These are phyloP conservation scores for Agonopterix subpropinquella DNA, from an alignment of 2,888 invertebrate species.

Conservation along the genomic window DNA sequence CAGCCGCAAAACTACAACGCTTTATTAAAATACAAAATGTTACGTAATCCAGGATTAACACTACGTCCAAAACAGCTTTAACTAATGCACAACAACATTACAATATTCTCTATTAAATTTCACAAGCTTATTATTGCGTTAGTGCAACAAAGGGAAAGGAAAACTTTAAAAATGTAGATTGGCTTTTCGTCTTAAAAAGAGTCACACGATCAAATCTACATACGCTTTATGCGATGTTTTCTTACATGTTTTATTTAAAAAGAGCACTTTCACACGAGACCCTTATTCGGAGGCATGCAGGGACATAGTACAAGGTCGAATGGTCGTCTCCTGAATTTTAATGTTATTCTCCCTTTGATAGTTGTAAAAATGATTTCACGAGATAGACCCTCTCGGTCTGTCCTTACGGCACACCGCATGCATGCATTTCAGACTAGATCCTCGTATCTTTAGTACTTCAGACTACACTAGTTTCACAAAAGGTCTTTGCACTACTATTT, in stretches of 20 bases:
- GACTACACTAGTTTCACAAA: slow-evolving; percentile 18
- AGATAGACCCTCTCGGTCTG: slow-evolving; percentile 27
- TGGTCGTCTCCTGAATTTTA: slow-evolving; percentile 65
- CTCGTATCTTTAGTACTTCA: slow-evolving; percentile 23
- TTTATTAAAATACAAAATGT: too few relatives aligned
- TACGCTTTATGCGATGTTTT: slow-evolving; percentile 35
- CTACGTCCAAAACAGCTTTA: too few relatives aligned
- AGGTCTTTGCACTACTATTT: slow-evolving; percentile 27
- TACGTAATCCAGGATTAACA: too few relatives aligned
- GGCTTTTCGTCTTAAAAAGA: slow-evolving; percentile 6
- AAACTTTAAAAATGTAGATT: slow-evolving; percentile 4
- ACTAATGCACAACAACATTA: too few relatives aligned
- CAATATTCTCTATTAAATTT: too few relatives aligned
- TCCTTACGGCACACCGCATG: slow-evolving; percentile 21
- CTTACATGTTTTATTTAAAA: slow-evolving; percentile 44
- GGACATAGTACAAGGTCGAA: slow-evolving; percentile 52
- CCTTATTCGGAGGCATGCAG: slow-evolving; percentile 30
- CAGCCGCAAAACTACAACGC: too few relatives aligned
- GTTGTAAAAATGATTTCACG: slow-evolving; percentile 62
- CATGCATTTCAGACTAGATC: slow-evolving; percentile 19
- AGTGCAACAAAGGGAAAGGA: neutral
- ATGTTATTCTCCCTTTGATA: slow-evolving; percentile 62
- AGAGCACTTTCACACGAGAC: slow-evolving; percentile 29
- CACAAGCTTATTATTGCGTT: too few relatives aligned
- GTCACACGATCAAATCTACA: slow-evolving; percentile 19